Percentiles rank a stretch among this genome's conserved stretches.
These are phyloP conservation scores for Saturnia pavonia DNA, from an alignment of 2,888 invertebrate genomes.

Conservation along the genomic window DNA sequence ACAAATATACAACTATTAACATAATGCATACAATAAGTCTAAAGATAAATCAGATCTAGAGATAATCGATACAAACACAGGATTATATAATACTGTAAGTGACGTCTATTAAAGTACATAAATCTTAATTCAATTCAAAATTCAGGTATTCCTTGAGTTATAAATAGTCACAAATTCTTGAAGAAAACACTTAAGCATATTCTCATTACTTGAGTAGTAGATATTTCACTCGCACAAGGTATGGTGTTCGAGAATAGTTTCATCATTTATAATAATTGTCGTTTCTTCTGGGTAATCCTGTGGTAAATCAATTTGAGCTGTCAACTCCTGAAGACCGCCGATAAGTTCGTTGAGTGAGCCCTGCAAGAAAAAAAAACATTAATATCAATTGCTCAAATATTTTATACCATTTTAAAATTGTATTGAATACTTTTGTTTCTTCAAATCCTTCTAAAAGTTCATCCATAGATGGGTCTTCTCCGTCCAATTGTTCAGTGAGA, in stretches of 20 bases:
- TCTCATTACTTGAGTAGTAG: conserved; percentile 20
- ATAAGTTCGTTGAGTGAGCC: conserved; percentile 63
- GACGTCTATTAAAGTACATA: background rate
- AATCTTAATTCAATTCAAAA: background rate
- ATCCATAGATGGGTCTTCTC: conserved; percentile 59
- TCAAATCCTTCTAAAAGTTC: conserved; percentile 57
- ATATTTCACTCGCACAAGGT: conserved; percentile 63
- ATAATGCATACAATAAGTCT: background rate
- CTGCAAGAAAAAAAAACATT: conserved; percentile 37
- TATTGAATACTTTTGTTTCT: conserved; percentile 58
- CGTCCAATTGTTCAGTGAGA: conserved; percentile 57
- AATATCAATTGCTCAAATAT: background rate
- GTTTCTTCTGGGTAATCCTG: conserved; percentile 66
- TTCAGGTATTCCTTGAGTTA: background rate
- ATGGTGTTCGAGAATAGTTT: conserved; percentile 68
- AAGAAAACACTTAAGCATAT: background rate
- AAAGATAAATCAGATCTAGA: background rate
- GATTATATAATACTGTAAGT: background rate
- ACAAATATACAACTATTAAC: background rate
- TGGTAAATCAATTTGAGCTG: conserved; percentile 68
- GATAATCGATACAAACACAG: background rate
- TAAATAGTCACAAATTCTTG: background rate
- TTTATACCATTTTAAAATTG: background rate
- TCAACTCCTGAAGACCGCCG: conserved; percentile 66
- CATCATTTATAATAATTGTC: conserved; percentile 67